phyloP scores from a whole-genome alignment of 2,888 invertebrate species.

The Ganaspis brasiliensis region DNA sequence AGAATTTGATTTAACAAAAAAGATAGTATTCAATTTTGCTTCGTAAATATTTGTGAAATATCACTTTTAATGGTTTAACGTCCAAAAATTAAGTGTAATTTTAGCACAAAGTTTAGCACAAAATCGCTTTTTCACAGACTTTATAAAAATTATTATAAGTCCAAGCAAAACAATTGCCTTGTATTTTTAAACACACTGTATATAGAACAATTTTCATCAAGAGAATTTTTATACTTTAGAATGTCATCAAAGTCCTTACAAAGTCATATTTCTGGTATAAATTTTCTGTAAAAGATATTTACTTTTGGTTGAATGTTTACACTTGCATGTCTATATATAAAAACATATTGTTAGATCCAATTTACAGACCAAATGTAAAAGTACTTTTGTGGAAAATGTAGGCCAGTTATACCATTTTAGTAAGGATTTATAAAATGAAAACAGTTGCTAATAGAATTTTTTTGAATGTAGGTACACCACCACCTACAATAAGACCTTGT shows the following conservation, averaged over 20 bases:
- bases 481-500: conserved; percentile 83
- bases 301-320: neutral
- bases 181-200: neutral
- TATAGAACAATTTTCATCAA: neutral
- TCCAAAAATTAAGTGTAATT: neutral
- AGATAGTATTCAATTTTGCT: no score
- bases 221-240: neutral
- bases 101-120: neutral
- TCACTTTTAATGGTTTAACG: conserved; percentile 17
- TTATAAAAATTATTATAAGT: neutral
- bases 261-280: conserved; percentile 10
- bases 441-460: neutral
- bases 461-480: conserved; percentile 22
- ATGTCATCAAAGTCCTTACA: neutral
- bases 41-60: neutral
- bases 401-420: neutral
- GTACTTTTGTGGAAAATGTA: neutral
- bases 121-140: conserved; percentile 8
- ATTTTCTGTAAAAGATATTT: neutral
- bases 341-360: neutral
- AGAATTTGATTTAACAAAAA: neutral
- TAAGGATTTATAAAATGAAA: neutral
- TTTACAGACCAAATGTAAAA: neutral
- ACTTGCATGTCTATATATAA: neutral
- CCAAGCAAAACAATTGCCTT: neutral